Percentiles rank a stretch among this genome's conserved stretches.
Conservation (phyloP, 1,140 invertebrate genomes). For the Drosophila subobscura region DNA sequence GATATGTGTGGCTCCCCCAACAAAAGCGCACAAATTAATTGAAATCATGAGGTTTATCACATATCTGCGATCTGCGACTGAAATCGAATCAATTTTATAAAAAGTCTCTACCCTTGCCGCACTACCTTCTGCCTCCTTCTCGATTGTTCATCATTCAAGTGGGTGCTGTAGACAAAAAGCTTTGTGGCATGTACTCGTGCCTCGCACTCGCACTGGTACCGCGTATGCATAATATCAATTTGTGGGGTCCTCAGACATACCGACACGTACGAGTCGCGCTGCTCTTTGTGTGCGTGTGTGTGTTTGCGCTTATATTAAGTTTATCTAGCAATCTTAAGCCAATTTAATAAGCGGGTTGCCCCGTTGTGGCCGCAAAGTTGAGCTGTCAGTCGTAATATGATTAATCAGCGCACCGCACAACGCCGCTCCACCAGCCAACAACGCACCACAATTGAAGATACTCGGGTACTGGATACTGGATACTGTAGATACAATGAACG, state of each 20-base stretch:
- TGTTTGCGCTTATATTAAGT: conserved; percentile 57
- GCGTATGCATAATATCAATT: conserved; percentile 75
- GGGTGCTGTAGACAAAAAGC: conserved; percentile 57
- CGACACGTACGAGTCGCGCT: conserved; percentile 61
- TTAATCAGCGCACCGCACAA: conserved; percentile 64
- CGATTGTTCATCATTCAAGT: conserved; percentile 41
- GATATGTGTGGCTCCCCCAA: conserved; percentile 6
- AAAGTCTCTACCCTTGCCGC: conserved; percentile 8
- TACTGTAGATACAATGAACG: conserved; percentile 9
- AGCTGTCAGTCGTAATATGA: conserved; percentile 80
- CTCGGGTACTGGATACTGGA: conserved; percentile 23
- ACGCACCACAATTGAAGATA: conserved; percentile 71
- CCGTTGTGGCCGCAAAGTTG: conserved; percentile 72
- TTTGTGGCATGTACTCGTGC: conserved; percentile 37
- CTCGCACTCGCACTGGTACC: no score
- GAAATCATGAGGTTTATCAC: conserved; percentile 72
- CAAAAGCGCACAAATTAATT: conserved; percentile 76
- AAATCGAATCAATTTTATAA: conserved; percentile 67
- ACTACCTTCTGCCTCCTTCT: not conserved
- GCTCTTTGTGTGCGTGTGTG: conserved; percentile 17
- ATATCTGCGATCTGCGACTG: conserved; percentile 65
- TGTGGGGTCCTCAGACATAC: conserved; percentile 74
- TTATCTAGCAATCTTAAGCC: conserved; percentile 81
- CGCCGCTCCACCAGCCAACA: not conserved
- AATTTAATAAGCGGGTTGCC: conserved; percentile 79